Conservation (phyloP, 2,888 invertebrate genomes). For the Drosophila ochracea region DNA sequence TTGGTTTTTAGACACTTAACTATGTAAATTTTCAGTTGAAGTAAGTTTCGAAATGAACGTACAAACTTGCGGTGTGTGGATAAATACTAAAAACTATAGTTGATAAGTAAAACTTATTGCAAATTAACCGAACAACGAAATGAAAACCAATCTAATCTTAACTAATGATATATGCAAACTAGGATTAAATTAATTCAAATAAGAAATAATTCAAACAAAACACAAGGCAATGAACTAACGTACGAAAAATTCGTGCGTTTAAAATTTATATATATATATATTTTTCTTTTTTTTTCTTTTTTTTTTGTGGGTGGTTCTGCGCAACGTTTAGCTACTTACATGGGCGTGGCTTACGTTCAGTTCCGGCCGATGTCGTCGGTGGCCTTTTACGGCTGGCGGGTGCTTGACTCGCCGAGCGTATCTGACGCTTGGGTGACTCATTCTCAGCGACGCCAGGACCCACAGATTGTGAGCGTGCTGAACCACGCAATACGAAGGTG, state of each 20-base stretch:
- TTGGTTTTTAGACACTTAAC: constrained; percentile 63
- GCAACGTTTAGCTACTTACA: constrained; percentile 87
- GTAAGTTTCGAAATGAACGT: constrained; percentile 51
- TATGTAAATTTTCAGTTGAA: constrained; percentile 58
- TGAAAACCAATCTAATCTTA: constrained; percentile 34
- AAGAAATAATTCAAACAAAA: constrained; percentile 26
- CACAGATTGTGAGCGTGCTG: constrained; percentile 90
- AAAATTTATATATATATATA: not conserved
- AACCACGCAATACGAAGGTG: constrained; percentile 48
- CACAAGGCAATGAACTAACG: constrained; percentile 47
- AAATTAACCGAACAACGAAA: constrained; percentile 47
- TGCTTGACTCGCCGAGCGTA: constrained; percentile 86
- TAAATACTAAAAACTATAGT: constrained; percentile 75
- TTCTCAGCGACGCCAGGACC: constrained; percentile 88
- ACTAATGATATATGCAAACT: constrained; percentile 60
- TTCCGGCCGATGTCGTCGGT: constrained; percentile 85
- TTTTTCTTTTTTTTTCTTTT: constrained; percentile 11
- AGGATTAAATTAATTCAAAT: constrained; percentile 49
- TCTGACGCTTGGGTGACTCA: constrained; percentile 92
- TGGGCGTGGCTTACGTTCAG: constrained; percentile 88
- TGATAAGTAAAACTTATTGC: constrained; percentile 43
- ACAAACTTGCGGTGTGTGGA: constrained; percentile 53
- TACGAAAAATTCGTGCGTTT: constrained; percentile 41
- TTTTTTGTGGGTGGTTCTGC: constrained; percentile 46
- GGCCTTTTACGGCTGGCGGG: constrained; percentile 87